Evolutionary conservation across 2,797 vertebrate genomes (phyloP).

Genomic region (Geotrypetes seraphini): DNA sequence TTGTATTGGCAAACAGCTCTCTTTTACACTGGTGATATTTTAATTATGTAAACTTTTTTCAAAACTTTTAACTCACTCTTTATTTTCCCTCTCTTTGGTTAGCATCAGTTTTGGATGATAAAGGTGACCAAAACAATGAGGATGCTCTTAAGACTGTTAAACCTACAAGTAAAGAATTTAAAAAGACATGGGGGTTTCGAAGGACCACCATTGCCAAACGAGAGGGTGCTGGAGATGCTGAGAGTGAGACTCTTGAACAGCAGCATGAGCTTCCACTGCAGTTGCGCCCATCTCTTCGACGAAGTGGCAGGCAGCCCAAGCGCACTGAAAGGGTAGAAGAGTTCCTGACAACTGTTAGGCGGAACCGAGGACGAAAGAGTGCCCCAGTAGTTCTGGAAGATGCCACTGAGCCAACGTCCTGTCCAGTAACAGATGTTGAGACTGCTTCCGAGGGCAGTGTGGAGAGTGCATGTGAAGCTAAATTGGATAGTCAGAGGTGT

Average conservation of each 20-base stretch:
- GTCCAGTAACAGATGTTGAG: slow-evolving; percentile 59
- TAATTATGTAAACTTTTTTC: too few species aligned
- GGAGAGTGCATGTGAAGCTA: slow-evolving; percentile 53
- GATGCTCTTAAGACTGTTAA: slow-evolving; percentile 54
- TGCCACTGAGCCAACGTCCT: slow-evolving; percentile 56
- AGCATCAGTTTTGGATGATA: slow-evolving; percentile 44
- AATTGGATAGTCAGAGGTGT: slow-evolving; percentile 27
- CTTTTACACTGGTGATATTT: too few species aligned
- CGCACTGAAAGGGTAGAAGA: slow-evolving; percentile 89
- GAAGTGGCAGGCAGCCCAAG: slow-evolving; percentile 53
- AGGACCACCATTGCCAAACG: slow-evolving; percentile 83
- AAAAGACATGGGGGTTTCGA: slow-evolving; percentile 91
- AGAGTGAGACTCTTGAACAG: slow-evolving; percentile 49
- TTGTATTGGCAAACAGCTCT: too few species aligned
- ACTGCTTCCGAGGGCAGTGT: slow-evolving; percentile 63
- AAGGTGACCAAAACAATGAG: slow-evolving; percentile 47
- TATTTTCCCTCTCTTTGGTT: not conserved
- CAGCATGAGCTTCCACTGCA: slow-evolving; percentile 44
- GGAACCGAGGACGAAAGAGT: slow-evolving; percentile 45
- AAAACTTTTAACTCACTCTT: not conserved
- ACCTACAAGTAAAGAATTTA: slow-evolving; percentile 74
- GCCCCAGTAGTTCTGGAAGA: slow-evolving; percentile 60
- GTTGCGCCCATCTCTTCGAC: slow-evolving; percentile 49
- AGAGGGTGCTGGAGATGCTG: slow-evolving; percentile 60
- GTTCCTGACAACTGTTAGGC: slow-evolving; percentile 70